A percentile compares a stretch with the other conserved stretches of the same genome.
Evolutionary conservation across 2,113 vertebrate genomes (phyloP).

Genomic region (Colossoma macropomum): DNA sequence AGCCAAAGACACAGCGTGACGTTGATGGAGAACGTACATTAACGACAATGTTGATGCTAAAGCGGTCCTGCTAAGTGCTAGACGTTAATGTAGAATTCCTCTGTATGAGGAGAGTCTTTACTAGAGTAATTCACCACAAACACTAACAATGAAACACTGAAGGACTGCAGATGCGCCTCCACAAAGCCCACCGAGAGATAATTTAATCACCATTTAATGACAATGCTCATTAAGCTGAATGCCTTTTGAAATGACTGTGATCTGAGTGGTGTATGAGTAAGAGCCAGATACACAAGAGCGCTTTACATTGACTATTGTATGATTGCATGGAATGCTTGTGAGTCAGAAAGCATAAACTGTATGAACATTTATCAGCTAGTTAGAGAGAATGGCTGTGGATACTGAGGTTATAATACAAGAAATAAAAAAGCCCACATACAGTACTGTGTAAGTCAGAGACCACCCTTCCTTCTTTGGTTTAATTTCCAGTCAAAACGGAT

Average conservation of each 20-base stretch:
- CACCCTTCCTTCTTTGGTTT: too few species aligned
- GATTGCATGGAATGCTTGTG: not conserved
- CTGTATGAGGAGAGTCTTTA: constrained; percentile 10
- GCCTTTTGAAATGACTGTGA: constrained; percentile 13
- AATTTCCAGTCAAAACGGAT: too few species aligned
- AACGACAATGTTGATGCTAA: not conserved
- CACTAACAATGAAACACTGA: not conserved
- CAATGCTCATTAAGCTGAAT: not conserved
- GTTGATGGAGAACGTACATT: not conserved
- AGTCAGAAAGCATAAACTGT: constrained; percentile 7
- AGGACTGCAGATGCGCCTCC: not conserved
- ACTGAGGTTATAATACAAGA: not conserved
- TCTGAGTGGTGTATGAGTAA: not conserved
- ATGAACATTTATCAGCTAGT: not conserved
- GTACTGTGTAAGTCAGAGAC: too few species aligned
- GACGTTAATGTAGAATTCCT: not conserved
- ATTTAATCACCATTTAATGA: constrained; percentile 29
- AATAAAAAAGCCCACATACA: not conserved
- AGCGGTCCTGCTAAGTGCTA: constrained; percentile 1
- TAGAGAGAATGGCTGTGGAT: not conserved
- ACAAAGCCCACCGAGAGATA: not conserved
- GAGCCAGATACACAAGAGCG: not conserved
- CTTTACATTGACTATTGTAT: not conserved
- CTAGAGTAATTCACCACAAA: constrained; percentile 7
- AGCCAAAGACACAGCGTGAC: constrained; percentile 1